These are phyloP conservation scores for Epiblema foenella DNA, from an alignment of 2,888 invertebrate species.

Conservation along the genomic window DNA sequence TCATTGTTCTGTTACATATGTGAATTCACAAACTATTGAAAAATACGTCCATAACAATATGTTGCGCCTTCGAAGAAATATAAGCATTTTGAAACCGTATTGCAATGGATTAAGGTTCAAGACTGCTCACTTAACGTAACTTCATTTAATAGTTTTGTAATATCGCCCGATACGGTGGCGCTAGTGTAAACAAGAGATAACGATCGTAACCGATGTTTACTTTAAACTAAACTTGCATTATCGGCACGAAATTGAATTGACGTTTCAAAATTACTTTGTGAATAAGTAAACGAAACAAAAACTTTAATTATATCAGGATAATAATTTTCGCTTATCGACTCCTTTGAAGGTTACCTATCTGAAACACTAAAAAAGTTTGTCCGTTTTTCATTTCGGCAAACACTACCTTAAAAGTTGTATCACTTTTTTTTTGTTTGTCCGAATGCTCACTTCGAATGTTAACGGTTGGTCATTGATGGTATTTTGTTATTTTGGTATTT, in stretches of 20 bases:
- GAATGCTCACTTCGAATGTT: too few species aligned
- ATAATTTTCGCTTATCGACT: too few species aligned
- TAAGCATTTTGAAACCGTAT: background rate
- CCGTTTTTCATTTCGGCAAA: too few species aligned
- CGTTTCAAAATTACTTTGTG: background rate
- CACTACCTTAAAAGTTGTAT: too few species aligned
- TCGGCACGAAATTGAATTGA: conserved; percentile 1
- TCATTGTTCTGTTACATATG: background rate
- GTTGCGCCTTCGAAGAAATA: background rate
- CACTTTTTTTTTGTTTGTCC: too few species aligned
- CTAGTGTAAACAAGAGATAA: conserved; percentile 3
- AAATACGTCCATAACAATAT: background rate
- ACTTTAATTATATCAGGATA: too few species aligned
- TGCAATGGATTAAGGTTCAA: background rate
- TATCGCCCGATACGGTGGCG: background rate
- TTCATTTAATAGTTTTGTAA: background rate
- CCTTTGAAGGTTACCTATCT: too few species aligned
- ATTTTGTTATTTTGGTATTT: too few species aligned
- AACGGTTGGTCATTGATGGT: too few species aligned
- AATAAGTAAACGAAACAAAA: too few species aligned
- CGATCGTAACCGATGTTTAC: conserved; percentile 9
- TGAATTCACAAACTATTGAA: background rate
- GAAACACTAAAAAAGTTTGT: too few species aligned
- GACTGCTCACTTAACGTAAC: background rate
- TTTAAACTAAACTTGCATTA: conserved; percentile 12